These are phyloP conservation scores for Aphelocoma coerulescens DNA, from an alignment of 2,113 vertebrate genomes.

Conservation along the genomic window DNA sequence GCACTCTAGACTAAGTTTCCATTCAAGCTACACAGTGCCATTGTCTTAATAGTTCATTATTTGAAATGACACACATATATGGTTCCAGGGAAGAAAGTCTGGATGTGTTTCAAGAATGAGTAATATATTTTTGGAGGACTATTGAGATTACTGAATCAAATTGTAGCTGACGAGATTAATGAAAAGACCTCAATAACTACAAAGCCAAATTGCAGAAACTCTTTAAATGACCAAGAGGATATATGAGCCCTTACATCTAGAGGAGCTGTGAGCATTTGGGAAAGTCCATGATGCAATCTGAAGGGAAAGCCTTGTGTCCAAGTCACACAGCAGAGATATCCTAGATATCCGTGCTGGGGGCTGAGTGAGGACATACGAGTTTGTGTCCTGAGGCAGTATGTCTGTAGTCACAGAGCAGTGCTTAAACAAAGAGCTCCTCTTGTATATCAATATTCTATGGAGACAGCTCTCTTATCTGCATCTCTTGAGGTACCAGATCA, in stretches of 20 bases:
- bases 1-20: neutral
- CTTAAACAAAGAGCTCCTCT: neutral
- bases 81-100: neutral
- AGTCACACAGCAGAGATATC: neutral
- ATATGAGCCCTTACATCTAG: neutral
- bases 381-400: neutral
- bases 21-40: neutral
- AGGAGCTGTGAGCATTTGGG: neutral
- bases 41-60: neutral
- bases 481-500: neutral
- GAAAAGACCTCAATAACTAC: neutral
- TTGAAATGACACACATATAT: neutral
- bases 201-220: neutral
- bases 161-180: neutral
- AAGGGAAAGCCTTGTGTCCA: neutral
- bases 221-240: neutral
- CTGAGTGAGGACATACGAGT: neutral
- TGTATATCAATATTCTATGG: neutral
- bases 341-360: fast-evolving
- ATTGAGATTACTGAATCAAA: neutral
- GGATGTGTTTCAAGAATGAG: neutral
- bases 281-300: neutral
- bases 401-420: neutral
- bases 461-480: fast-evolving
- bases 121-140: neutral